These are phyloP conservation scores for Galleria mellonella DNA, from an alignment of 1,140 invertebrate genomes.

Conservation along the genomic window DNA sequence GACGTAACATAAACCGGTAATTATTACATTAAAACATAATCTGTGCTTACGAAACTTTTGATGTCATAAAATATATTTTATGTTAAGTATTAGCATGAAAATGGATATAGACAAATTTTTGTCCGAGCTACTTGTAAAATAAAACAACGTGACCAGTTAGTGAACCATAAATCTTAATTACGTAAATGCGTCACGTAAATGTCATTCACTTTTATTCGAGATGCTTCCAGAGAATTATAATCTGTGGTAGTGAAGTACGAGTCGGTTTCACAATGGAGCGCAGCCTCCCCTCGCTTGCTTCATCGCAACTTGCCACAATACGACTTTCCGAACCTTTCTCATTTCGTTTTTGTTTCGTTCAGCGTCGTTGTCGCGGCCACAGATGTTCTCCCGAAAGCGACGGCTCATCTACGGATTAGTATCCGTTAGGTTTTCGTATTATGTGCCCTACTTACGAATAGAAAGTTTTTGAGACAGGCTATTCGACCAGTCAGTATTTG, in stretches of 20 bases:
- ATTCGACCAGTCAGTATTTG: too few species aligned
- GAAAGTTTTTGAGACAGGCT: constrained; percentile 1
- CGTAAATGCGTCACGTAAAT: not conserved
- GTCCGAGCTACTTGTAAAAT: too few species aligned
- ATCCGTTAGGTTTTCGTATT: constrained; percentile 52
- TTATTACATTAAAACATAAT: too few species aligned
- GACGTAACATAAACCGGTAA: too few species aligned
- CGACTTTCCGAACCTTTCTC: constrained; percentile 60
- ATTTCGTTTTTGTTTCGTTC: constrained; percentile 62
- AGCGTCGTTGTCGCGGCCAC: constrained; percentile 33
- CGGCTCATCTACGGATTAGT: constrained; percentile 61
- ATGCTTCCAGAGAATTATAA: not conserved
- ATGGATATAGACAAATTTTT: too few species aligned
- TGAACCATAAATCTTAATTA: too few species aligned
- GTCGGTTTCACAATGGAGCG: constrained; percentile 18
- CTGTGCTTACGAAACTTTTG: too few species aligned
- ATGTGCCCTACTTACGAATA: constrained; percentile 37
- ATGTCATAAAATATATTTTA: too few species aligned
- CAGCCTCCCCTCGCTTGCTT: constrained; percentile 11
- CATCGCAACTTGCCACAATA: constrained; percentile 54
- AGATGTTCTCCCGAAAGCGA: constrained; percentile 48
- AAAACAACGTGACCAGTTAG: too few species aligned
- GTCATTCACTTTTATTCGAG: not conserved
- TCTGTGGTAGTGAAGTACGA: constrained; percentile 5
- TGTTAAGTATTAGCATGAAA: too few species aligned